Conservation (phyloP, 2,113 vertebrate genomes). For the Mus musculus region DNA sequence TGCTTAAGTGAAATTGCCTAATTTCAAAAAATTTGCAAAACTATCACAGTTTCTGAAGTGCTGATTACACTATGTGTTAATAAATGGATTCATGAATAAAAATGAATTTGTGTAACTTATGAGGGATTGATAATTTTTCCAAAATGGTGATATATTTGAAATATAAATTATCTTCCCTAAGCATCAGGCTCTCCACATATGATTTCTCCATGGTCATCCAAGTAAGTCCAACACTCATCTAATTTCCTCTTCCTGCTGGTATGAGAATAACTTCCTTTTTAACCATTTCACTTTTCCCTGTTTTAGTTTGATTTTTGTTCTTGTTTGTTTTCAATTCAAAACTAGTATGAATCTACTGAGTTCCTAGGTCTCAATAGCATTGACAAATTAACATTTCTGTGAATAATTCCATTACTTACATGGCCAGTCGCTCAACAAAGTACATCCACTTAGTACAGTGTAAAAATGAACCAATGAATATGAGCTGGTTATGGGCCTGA, state of each 20-base stretch:
- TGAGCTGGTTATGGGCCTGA: background rate
- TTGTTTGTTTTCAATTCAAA: background rate
- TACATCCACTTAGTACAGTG: background rate
- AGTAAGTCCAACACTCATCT: background rate
- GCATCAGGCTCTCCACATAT: background rate
- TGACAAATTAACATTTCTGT: background rate
- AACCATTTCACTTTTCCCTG: background rate
- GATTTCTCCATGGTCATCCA: background rate
- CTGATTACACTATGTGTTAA: background rate
- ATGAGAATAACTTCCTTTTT: too few species aligned
- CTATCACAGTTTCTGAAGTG: background rate
- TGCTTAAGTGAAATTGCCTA: background rate
- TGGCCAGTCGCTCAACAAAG: background rate
- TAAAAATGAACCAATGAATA: background rate
- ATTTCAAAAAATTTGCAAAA: background rate
- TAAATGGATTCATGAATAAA: background rate
- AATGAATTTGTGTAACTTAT: background rate
- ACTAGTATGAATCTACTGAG: background rate
- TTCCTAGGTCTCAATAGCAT: background rate
- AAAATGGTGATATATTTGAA: background rate
- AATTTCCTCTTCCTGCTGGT: background rate
- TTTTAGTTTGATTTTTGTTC: background rate
- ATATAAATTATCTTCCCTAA: background rate
- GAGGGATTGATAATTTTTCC: background rate
- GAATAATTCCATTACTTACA: background rate